Conservation (phyloP, 2,797 vertebrate genomes). For the Eptatretus atami region DNA sequence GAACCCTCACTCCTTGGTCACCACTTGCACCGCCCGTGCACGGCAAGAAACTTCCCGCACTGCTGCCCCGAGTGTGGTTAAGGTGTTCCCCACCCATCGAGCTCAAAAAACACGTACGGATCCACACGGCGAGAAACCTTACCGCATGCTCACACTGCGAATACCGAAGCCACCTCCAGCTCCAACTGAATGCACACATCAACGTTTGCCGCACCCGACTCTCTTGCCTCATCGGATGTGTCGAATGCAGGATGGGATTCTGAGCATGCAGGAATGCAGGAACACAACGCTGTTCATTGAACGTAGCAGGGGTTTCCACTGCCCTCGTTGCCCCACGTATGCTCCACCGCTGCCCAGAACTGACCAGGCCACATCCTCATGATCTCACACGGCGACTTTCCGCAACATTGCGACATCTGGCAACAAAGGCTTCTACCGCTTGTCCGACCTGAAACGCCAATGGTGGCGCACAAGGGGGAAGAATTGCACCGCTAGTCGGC, state of each 20-base stretch:
- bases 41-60: slow-evolving; percentile 3
- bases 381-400: slow-evolving; percentile 91
- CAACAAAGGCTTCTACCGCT: slow-evolving; percentile 84
- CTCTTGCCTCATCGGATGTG: background rate
- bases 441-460: slow-evolving; percentile 98
- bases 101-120: slow-evolving; percentile 1
- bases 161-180: slow-evolving; percentile 2
- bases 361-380: slow-evolving; percentile 90
- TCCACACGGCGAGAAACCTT: background rate
- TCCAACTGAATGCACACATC: slow-evolving; percentile 1
- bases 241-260: slow-evolving; percentile 22
- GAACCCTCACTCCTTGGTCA: background rate
- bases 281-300: slow-evolving; percentile 47
- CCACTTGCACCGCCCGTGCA: background rate
- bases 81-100: background rate
- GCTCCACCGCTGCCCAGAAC: slow-evolving; percentile 91
- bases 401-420: slow-evolving; percentile 86
- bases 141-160: background rate
- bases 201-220: background rate
- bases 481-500: slow-evolving; percentile 91
- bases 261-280: slow-evolving; percentile 67
- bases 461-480: slow-evolving; percentile 64
- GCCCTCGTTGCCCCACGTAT: slow-evolving; percentile 86
- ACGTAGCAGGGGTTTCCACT: slow-evolving; percentile 70
- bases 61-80: slow-evolving; percentile 1